phyloP scores from a whole-genome alignment of 2,888 invertebrate genomes.

The Phania funesta region DNA sequence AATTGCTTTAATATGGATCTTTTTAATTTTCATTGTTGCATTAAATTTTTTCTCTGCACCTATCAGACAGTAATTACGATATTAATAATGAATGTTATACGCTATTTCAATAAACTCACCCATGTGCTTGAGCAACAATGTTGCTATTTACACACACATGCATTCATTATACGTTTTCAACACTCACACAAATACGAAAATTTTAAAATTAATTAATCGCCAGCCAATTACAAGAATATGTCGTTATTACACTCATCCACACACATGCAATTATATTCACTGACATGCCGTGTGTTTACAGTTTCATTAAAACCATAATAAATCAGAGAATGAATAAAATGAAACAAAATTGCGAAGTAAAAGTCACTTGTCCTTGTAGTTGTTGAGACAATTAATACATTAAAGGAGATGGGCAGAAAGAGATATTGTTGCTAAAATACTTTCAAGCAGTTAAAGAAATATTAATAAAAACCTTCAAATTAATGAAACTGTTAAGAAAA shows the following conservation, averaged over 20 bases:
- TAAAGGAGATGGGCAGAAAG: not conserved
- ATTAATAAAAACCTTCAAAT: not conserved
- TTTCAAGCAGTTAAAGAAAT: not conserved
- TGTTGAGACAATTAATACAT: not conserved
- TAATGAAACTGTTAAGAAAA: not conserved
- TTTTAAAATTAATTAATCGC: conserved; percentile 44
- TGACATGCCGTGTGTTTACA: not conserved
- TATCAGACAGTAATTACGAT: conserved; percentile 35
- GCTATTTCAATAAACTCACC: conserved; percentile 1
- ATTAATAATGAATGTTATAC: conserved; percentile 21
- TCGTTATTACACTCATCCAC: not conserved
- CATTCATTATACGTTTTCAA: not conserved
- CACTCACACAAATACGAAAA: not conserved
- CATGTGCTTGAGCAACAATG: not conserved
- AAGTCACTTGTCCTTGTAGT: not conserved
- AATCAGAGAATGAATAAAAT: not conserved
- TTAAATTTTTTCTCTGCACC: not conserved
- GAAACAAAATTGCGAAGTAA: conserved; percentile 10
- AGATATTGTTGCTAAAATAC: not conserved
- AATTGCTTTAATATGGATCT: conserved; percentile 16
- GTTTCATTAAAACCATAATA: conserved; percentile 13
- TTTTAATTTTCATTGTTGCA: not conserved
- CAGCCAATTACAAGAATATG: conserved; percentile 36
- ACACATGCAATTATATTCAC: not conserved
- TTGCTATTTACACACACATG: not conserved